Percentiles rank a stretch among this genome's conserved stretches.
Conservation (phyloP, 2,888 invertebrate genomes). For the Cyclophora punctaria region DNA sequence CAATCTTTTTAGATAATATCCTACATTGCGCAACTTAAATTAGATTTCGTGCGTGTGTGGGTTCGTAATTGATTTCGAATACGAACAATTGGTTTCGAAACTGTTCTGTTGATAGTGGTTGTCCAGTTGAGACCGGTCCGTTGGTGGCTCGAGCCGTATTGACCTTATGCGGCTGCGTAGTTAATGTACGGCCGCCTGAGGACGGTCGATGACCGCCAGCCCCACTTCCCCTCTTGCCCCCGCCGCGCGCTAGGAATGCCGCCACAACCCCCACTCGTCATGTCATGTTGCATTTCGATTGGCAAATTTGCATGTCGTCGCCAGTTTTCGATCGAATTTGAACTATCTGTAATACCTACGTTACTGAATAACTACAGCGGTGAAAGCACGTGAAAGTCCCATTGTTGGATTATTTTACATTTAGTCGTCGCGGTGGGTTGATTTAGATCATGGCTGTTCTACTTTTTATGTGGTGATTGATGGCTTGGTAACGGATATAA, state of each 20-base stretch:
- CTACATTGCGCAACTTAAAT: conserved; percentile 48
- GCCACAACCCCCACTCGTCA: conserved; percentile 42
- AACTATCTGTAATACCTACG: conserved; percentile 21
- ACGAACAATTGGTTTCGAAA: conserved; percentile 60
- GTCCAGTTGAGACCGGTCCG: conserved; percentile 27
- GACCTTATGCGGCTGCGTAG: conserved; percentile 72
- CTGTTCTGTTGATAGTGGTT: conserved; percentile 20
- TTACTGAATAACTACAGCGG: conserved; percentile 31
- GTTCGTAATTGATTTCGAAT: conserved; percentile 56
- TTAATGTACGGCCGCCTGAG: conserved; percentile 65
- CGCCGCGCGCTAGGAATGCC: conserved; percentile 57
- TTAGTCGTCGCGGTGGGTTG: conserved; percentile 21
- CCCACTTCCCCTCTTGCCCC: conserved; percentile 23
- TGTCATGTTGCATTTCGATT: conserved; percentile 64
- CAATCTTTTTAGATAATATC: conserved; percentile 45
- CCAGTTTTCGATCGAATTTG: conserved; percentile 35
- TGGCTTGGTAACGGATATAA: conserved; percentile 24
- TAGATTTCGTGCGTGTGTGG: conserved; percentile 53
- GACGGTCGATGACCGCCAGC: conserved; percentile 71
- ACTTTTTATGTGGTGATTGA: conserved; percentile 26
- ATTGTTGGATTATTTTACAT: conserved; percentile 26
- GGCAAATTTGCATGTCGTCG: conserved; percentile 61
- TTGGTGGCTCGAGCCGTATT: conserved; percentile 50
- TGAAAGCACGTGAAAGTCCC: conserved; percentile 38
- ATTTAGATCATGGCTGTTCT: conserved; percentile 27